These are phyloP conservation scores for Saccostrea glomerata DNA, from an alignment of 1,140 invertebrate species.

Conservation along the genomic window DNA sequence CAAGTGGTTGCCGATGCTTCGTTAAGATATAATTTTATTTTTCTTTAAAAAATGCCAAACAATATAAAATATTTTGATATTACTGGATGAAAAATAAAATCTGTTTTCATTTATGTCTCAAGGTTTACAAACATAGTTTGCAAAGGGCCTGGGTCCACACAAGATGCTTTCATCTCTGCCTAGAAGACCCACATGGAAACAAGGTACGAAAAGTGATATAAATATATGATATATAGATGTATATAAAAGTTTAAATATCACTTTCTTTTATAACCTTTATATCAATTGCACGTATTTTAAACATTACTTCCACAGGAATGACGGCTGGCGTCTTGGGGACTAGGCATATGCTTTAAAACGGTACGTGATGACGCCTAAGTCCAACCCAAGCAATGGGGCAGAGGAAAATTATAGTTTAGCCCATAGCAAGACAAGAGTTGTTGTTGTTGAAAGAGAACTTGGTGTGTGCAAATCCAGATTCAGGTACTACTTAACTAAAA, in stretches of 20 bases:
- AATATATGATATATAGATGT: no score
- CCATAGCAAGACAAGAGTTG: constrained; percentile 14
- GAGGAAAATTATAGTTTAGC: constrained; percentile 36
- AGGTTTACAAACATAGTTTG: constrained; percentile 37
- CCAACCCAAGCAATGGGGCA: background rate
- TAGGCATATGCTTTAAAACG: background rate
- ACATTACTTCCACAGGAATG: background rate
- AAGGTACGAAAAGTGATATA: no score
- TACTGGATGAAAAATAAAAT: background rate
- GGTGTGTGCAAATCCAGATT: constrained; percentile 23
- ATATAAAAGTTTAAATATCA: no score
- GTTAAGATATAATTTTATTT: background rate
- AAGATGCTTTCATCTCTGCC: constrained; percentile 32
- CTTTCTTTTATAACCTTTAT: background rate
- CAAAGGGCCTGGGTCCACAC: constrained; percentile 1
- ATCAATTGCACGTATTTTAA: background rate
- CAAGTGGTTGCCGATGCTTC: constrained; percentile 39
- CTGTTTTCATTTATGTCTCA: background rate
- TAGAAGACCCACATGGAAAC: background rate
- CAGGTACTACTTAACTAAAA: background rate
- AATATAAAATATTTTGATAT: background rate
- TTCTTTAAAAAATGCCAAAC: background rate
- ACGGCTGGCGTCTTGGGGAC: background rate
- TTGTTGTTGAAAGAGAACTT: constrained; percentile 25
- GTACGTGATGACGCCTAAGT: constrained; percentile 22